These are phyloP conservation scores for Ecliptopera silaceata DNA, from an alignment of 2,888 invertebrate species.

Conservation along the genomic window DNA sequence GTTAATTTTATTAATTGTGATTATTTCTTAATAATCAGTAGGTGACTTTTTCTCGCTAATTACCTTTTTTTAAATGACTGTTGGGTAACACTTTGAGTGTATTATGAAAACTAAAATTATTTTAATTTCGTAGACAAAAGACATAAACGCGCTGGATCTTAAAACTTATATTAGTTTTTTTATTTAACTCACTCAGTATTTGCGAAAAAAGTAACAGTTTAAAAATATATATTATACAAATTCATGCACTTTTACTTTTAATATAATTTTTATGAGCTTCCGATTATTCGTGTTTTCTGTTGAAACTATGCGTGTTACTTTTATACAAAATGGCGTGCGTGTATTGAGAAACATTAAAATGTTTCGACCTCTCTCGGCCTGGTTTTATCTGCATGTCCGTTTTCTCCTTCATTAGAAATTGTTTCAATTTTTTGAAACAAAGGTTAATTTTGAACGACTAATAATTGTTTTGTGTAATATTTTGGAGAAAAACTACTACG, in stretches of 20 bases:
- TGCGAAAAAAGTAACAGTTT: neutral
- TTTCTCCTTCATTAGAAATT: conserved; percentile 22
- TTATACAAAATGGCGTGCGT: conserved; percentile 31
- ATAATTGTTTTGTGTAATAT: neutral
- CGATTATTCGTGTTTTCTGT: conserved; percentile 20
- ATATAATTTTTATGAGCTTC: neutral
- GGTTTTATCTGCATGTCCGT: conserved; percentile 17
- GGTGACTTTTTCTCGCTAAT: too few relatives aligned
- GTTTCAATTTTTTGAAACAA: conserved; percentile 13
- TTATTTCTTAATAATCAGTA: too few relatives aligned
- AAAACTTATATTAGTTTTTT: neutral
- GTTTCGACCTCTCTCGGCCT: conserved; percentile 23
- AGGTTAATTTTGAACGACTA: conserved; percentile 1
- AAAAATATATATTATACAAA: too few relatives aligned
- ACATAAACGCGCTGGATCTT: conserved; percentile 7
- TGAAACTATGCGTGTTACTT: conserved; percentile 32
- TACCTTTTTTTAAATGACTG: too few relatives aligned
- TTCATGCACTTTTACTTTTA: neutral
- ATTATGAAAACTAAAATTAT: too few relatives aligned
- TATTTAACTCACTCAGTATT: too few relatives aligned
- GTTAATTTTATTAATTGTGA: too few relatives aligned
- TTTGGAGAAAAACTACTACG: neutral
- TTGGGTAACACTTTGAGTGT: too few relatives aligned
- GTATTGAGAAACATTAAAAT: conserved; percentile 33
- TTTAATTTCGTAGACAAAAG: conserved; percentile 10